Evolutionary conservation across 2,113 vertebrate genomes (phyloP), one percentile per base, ranked within the genome.

Genomic region (Brachyhypopomus occidentalis): DNA sequence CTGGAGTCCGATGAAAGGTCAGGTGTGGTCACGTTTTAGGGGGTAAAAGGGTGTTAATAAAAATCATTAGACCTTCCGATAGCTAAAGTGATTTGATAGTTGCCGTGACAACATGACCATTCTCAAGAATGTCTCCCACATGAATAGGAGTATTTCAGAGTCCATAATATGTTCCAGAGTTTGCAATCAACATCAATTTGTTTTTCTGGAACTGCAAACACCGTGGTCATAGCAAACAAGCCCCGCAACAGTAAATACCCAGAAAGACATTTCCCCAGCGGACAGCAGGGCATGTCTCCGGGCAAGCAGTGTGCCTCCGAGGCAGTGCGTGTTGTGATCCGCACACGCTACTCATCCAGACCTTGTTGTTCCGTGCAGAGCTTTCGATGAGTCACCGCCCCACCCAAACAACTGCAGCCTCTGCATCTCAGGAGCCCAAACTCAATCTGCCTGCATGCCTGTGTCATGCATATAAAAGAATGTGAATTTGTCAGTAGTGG

Each of bases 371-470:
- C 52, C 20, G 23, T 64, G 2, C 34, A 81, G 72, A 62, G 55
- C 19, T 45, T 14, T 38, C 7, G 48, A 48, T 81, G 80, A 76
- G 52, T 81, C 80, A 81, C 34, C 63, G 48, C 80, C 55, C 34
- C 80, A 70, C 80, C 80, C 80, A 81, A 69, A 75, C 27, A 8
- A 76, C 34, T 62, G 72, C 55, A 70, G 67, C 41, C 67, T 20
- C 56, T 23, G 36, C 30, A 76, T 81, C 72, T 36, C 62, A 69
- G 66, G 56, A 66, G 71, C 34, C 62, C 14, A 20, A 67, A 34
- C 6, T 3, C 30, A 75, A 7, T 52, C 72, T 81, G 6, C 58
- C 56, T 73, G n/a, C 63, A 75, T 63, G 30, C 72, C 79, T 75
- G 72, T 69, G 79, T 60, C 48, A 56, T 64, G 23, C 63, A 59